Base-by-base conservation (phyloP, 2,797 vertebrate species). In the Enteromius trimaculatus region DNA sequence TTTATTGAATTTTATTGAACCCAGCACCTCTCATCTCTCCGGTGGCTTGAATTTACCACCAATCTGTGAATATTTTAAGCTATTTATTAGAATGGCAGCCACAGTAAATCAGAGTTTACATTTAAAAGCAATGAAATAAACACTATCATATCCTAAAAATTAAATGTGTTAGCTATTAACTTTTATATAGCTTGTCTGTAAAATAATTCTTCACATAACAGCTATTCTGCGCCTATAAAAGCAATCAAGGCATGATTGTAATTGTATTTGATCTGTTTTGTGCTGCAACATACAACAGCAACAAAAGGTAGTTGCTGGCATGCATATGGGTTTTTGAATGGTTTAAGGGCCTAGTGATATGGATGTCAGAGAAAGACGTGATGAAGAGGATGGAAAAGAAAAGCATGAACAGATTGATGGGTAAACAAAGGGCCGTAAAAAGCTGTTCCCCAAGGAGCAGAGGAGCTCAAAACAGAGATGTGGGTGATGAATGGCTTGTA, bases 401-500 rank as follows among this genome's bases (percentile, higher is more conserved):
- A 83, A 64, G 72, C 74, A 72, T 58, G 85, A 87, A 81, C 82
- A 90, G 88, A 88, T 84, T 65, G 90, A 92, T 85, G 85, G 78
- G 80, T 84, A 83, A 89, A 85, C 66, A 87, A 86, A 64, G 29
- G 87, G 84, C 86, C 88, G 84, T 87, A 79, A 90, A 90, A 89
- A 87, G 81, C 58, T 78, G 16, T 44, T 87, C 88, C 87, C 88
- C 68, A 77, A 88, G 89, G 76, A 87, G 86, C 86, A 84, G 82
- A 16, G 10, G 85, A 84, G 89, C 88, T 86, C 83, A 90, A 77
- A 86, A 84, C 79, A 75, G 80, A 75, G 88, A 85, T n/a, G 11
- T 86, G 64, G 88, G 86, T 92, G 93, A 94, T 92, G 90, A 94
- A 92, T 92, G 91, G 82, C 87, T 89, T 64, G 84, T 91, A 92